Evolutionary conservation across 2,888 invertebrate genomes (phyloP).

Genomic region (Apamea anceps): DNA sequence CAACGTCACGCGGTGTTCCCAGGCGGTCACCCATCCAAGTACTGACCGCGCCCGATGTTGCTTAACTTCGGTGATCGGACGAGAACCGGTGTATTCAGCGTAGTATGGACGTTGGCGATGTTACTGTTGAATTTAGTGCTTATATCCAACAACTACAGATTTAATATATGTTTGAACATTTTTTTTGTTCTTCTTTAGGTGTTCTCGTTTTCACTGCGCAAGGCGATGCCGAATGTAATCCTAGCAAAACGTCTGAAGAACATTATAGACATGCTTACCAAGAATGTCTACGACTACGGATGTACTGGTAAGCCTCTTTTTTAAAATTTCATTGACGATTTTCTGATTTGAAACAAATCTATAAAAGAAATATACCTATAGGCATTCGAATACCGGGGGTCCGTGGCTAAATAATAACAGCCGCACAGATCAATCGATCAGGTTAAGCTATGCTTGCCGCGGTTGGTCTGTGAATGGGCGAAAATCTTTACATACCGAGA

Average conservation of each 20-base stretch:
- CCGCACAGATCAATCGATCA: too few species aligned
- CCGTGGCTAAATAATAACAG: too few species aligned
- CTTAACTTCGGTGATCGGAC: constrained; percentile 89
- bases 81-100: constrained; percentile 87
- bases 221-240: constrained; percentile 95
- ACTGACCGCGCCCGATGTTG: constrained; percentile 87
- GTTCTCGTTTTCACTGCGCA: constrained; percentile 94
- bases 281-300: constrained; percentile 97
- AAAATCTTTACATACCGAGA: too few species aligned
- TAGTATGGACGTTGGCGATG: constrained; percentile 80
- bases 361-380: neutral
- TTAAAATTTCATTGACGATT: neutral
- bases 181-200: constrained; percentile 84
- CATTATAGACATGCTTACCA: constrained; percentile 95
- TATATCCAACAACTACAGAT: neutral
- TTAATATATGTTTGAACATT: neutral
- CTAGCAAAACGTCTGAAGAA: constrained; percentile 93
- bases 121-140: rapidly evolving
- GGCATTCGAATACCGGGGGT: too few species aligned
- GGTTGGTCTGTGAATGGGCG: too few species aligned
- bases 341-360: neutral
- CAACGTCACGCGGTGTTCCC: constrained; percentile 85
- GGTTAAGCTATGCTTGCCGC: too few species aligned
- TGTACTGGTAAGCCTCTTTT: constrained; percentile 92
- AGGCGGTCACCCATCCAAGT: constrained; percentile 88